Conservation (phyloP, 2,888 invertebrate genomes). For the Cataglyphis cursor region DNA sequence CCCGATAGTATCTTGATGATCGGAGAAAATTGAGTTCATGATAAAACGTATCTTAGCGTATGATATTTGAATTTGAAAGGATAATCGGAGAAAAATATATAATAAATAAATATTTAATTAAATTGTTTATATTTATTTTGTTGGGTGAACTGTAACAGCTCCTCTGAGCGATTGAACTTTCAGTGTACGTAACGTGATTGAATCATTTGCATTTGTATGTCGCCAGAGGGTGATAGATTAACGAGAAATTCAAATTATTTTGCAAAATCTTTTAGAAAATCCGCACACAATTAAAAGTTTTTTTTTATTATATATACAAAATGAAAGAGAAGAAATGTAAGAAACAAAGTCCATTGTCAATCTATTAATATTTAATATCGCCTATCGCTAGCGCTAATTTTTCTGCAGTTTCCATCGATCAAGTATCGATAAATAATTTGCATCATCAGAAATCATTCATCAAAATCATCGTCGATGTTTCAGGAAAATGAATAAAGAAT, state of each 20-base stretch:
- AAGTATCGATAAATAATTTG: not conserved
- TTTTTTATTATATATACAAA: not conserved
- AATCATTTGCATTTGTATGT: constrained; percentile 1
- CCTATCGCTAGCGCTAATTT: not conserved
- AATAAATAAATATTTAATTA: constrained; percentile 57
- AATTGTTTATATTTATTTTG: constrained; percentile 57
- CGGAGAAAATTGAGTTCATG: not conserved
- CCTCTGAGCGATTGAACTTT: constrained; percentile 33
- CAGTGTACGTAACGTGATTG: constrained; percentile 15
- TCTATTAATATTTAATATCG: not conserved
- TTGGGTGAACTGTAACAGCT: constrained; percentile 47
- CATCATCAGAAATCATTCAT: not conserved
- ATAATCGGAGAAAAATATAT: constrained; percentile 3
- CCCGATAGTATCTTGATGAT: not conserved
- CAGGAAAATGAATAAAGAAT: not conserved
- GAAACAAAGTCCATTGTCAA: not conserved
- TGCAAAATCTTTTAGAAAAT: not conserved
- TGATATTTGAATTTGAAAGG: constrained; percentile 16
- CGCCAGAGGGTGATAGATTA: not conserved
- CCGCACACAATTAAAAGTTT: not conserved
- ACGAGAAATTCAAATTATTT: not conserved
- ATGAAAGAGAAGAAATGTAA: not conserved
- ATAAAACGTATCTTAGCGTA: not conserved
- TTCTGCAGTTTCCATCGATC: not conserved
- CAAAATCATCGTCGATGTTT: not conserved